Evolutionary conservation across 2,888 invertebrate genomes (phyloP), one percentile per base, ranked within the genome.

Genomic region (Eilema sororculum): DNA sequence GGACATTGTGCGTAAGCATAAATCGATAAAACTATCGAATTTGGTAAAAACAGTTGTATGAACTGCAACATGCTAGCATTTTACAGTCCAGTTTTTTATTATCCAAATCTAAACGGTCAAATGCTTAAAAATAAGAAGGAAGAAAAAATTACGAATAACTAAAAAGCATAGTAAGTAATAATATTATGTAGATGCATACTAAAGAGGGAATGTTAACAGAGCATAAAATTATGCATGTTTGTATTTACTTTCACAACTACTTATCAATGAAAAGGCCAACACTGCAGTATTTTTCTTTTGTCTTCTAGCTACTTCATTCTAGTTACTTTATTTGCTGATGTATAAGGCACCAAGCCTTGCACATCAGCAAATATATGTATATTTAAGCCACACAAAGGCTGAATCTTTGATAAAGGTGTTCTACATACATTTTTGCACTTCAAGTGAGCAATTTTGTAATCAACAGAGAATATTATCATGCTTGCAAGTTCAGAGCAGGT

Each of bases 161-260:
- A 6, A n/a, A 46, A 46, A 20, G 20, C 16, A 46, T 46, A 46
- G 20, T 20, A 20, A 46, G 20, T n/a, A 8, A 52, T 52, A 52
- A n/a, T 52, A 52, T 52, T 46, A 8, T 52, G 20, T n/a, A 20
- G 46, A 46, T 46, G 16, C 46, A 52, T 52, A 52, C n/a, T n/a
- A n/a, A 52, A 52, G 20, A 52, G n/a, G n/a, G 52, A 52, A n/a
- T 52, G 52, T 52, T 52, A 52, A 52, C 52, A 52, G n/a, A 52
- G 52, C 52, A 52, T 61, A 61, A 33, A 61, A 33, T 61, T 28
- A n/a, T 61, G 61, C 28, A 33, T n/a, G n/a, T 61, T n/a, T 61
- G 30, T 33, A 12, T 61, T n/a, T 52, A 52, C 58, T 58, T 24
- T 58, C 58, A 25, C 25, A 25, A 58, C 58, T 25, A 25, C 25